Base-by-base conservation (phyloP, 2,113 vertebrate species). In the Galemys pyrenaicus region DNA sequence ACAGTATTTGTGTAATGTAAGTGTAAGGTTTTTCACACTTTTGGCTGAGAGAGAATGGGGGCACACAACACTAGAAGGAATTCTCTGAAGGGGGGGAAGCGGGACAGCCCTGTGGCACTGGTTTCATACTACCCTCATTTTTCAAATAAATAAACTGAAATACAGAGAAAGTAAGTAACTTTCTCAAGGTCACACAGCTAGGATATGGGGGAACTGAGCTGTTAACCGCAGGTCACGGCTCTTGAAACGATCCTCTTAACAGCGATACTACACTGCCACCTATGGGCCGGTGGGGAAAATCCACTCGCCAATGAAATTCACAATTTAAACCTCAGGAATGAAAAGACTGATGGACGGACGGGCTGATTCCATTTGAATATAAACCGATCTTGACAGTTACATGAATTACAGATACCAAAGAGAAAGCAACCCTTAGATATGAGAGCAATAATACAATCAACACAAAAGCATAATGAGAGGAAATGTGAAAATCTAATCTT, bases 261-360 rank as follows among this genome's bases (percentile, higher is more conserved):
- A 58, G 71, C 56, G 87, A 62, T 87, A 54, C 68, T 39, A 87
- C 37, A 96, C 92, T 56, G 95, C 96, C 96, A 97, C 95, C 84
- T 73, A 91, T 92, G 92, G 96, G 44, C 41, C 51, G 60, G 1
- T 39, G 74, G 37, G 87, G 44, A 39, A 96, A 91, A 81, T 28
- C 75, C 20, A 94, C 20, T 56, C 62, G 51, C 30, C 78, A 51
- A n/a, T 51, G 51, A 68, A 95, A 80, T 67, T 56, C 12, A 28
- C 51, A 77, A 35, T 54, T 54, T 80, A 73, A 93, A 62, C 37
- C 13, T 56, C 5, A 32, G 46, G 70, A 80, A 37, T 20, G 11
- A 71, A 15, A 22, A 26, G 39, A 71, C 54, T 9, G 35, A 9
- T 39, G 37, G 22, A 10, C 5, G 37, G 37, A 71, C 54, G 22